These are phyloP conservation scores for Clarias macrocephalus DNA, from an alignment of 2,113 vertebrate genomes.

Conservation along the genomic window DNA sequence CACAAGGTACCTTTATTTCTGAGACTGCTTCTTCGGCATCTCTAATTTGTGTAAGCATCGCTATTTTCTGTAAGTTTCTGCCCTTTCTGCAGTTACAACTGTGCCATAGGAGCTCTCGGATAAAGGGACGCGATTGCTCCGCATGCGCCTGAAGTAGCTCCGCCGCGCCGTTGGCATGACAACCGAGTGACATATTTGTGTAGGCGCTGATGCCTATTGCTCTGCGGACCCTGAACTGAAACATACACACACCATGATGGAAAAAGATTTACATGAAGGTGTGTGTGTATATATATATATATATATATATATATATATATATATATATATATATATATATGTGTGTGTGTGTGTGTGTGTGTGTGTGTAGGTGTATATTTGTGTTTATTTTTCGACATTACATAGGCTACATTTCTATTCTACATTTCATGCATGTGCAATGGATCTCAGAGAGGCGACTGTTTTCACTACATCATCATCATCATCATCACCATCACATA, in stretches of 20 bases:
- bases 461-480: neutral
- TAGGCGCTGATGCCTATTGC: conserved; percentile 57
- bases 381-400: neutral
- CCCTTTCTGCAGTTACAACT: neutral
- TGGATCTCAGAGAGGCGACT: neutral
- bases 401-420: neutral
- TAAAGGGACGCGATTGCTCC: conserved; percentile 32
- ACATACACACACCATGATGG: neutral
- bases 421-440: neutral
- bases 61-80: neutral
- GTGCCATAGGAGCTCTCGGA: conserved; percentile 12
- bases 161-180: conserved; percentile 54
- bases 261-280: neutral
- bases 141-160: conserved; percentile 49
- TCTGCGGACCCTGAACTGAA: conserved; percentile 39
- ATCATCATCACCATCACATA: neutral
- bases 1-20: neutral
- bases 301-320: neutral
- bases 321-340: neutral
- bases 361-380: neutral
- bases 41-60: no score
- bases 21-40: neutral
- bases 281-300: neutral
- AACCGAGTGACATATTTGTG: conserved; percentile 60
- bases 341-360: neutral